Evolutionary conservation across 2,888 invertebrate species (phyloP), one percentile per base, ranked within the genome.

Genomic region (Hydropsyche betteni): DNA sequence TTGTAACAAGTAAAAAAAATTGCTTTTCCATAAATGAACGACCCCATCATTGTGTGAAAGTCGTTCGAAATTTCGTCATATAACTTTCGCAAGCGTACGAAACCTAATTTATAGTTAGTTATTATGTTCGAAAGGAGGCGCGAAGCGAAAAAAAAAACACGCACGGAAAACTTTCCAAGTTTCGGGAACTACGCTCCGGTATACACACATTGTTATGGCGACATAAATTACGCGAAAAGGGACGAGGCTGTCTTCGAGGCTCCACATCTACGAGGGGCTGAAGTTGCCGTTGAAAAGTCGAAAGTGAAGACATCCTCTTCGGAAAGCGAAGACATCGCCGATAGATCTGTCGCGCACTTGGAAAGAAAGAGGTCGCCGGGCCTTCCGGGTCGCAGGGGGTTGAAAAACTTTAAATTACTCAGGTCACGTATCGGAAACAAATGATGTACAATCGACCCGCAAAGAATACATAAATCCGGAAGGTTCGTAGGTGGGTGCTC

Each of bases 361-460:
- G 55, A 55, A 14, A 7, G 55, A 24, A 34, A 34, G 36, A n/a
- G 36, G 36, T 36, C 3, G 64, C 33, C 8, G 34, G 34, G 44
- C 24, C 24, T 44, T 44, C 36, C 34, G 61, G 24, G 14, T 24
- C 34, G 7, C 53, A 24, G 2, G 14, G 58, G 44, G 14, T 55
- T 38, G 70, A 70, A 53, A 73, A 76, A 73, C 34, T 76, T 76
- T 33, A 72, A 76, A 69, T 72, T 73, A 73, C 51, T 61, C 76
- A 8, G 34, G 74, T 74, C 76, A 76, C 74, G 76, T 76, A 74
- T 76, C 53, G 74, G 64, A 70, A 76, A 76, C 76, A 76, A 76
- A 76, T 74, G 76, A 76, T 64, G 68, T 76, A 76, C 74, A 76
- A 74, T 76, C 74, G 74, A 74, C 70, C 52, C 52, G 69, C 51